Conservation (phyloP, 2,113 vertebrate species). For the Ellobius talpinus region DNA sequence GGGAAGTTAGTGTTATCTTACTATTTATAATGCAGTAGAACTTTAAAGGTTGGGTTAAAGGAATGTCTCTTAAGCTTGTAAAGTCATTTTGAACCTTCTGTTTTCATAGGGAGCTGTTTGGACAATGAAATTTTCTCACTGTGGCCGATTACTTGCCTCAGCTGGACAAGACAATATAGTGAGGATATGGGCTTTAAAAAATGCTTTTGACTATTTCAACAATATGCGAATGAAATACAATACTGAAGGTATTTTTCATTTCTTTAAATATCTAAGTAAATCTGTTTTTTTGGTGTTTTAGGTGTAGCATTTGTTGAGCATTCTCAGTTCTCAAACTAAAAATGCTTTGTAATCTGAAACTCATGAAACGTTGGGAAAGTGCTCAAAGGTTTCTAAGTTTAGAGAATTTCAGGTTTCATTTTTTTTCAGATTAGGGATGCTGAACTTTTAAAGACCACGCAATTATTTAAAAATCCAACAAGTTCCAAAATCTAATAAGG, state of each 20-base stretch:
- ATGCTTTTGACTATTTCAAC: slow-evolving; percentile 98
- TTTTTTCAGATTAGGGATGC: not conserved
- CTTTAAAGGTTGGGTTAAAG: slow-evolving; percentile 53
- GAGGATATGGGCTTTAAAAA: slow-evolving; percentile 98
- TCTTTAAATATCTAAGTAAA: slow-evolving; percentile 35
- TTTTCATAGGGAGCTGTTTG: slow-evolving; percentile 95
- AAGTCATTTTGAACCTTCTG: slow-evolving; percentile 50
- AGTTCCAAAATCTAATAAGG: not conserved
- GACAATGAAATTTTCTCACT: slow-evolving; percentile 99
- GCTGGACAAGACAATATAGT: slow-evolving; percentile 98
- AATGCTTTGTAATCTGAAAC: not conserved
- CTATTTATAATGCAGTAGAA: not conserved
- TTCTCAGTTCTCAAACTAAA: not conserved
- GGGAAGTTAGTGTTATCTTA: slow-evolving; percentile 9
- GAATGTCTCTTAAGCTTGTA: not conserved
- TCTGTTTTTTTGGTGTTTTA: slow-evolving; percentile 45
- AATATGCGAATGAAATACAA: slow-evolving; percentile 99
- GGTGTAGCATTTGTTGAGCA: not conserved
- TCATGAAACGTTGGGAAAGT: not conserved
- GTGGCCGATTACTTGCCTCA: slow-evolving; percentile 95
- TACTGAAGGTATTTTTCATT: slow-evolving; percentile 92
- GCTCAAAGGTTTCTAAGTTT: not conserved
- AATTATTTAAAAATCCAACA: not conserved
- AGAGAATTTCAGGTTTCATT: not conserved
- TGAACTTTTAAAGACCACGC: not conserved